Conservation (phyloP, 2,888 invertebrate genomes). For the Geophilus truncorum region DNA sequence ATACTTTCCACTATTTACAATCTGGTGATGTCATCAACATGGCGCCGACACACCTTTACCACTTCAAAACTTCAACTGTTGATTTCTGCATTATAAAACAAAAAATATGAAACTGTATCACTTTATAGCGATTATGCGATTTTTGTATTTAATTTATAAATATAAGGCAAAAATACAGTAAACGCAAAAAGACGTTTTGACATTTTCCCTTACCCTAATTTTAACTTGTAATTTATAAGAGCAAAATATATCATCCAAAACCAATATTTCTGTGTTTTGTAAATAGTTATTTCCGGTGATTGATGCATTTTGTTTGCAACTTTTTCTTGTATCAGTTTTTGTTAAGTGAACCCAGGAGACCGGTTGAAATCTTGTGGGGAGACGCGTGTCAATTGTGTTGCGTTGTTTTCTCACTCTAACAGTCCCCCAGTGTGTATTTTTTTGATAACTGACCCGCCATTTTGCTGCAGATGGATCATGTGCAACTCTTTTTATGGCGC, state of each 20-base stretch:
- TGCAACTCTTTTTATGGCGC: not conserved
- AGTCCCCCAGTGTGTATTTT: not conserved
- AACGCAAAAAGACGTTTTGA: too few relatives aligned
- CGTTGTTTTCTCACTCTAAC: not conserved
- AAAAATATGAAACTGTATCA: too few relatives aligned
- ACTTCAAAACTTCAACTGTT: too few relatives aligned
- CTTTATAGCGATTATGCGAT: too few relatives aligned
- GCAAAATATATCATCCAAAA: not conserved
- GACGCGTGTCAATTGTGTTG: not conserved
- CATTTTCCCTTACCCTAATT: too few relatives aligned
- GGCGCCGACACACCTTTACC: too few relatives aligned
- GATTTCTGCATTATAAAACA: too few relatives aligned
- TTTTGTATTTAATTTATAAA: too few relatives aligned
- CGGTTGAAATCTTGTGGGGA: not conserved
- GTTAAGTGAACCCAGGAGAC: not conserved
- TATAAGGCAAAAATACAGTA: too few relatives aligned
- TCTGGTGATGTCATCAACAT: too few relatives aligned
- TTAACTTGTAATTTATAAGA: too few relatives aligned
- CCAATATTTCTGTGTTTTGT: not conserved
- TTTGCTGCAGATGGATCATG: not conserved
- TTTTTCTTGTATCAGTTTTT: not conserved
- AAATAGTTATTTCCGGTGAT: not conserved
- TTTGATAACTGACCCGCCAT: constrained; percentile 7
- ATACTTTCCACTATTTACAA: too few relatives aligned
- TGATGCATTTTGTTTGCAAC: not conserved